phyloP scores from a whole-genome alignment of 2,888 invertebrate species.

The Stenolophus ochropezus region DNA sequence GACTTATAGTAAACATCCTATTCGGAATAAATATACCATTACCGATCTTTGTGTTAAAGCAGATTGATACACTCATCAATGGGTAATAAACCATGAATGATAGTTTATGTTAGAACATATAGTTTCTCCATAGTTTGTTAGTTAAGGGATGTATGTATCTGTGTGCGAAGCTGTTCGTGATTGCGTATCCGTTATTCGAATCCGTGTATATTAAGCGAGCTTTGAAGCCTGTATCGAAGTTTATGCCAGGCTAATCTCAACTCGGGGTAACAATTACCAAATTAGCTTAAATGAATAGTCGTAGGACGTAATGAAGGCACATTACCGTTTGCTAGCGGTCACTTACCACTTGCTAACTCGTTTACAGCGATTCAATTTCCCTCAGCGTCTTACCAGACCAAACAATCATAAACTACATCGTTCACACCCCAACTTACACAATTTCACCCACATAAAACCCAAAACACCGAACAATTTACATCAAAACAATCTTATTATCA shows the following conservation, averaged over 20 bases:
- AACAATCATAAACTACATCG: neutral
- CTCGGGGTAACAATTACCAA: constrained; percentile 40
- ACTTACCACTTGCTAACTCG: constrained; percentile 20
- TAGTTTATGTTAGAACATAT: too few relatives aligned
- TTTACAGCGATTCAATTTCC: constrained; percentile 2
- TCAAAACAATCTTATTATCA: too few relatives aligned
- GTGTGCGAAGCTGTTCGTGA: too few relatives aligned
- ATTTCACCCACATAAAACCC: too few relatives aligned
- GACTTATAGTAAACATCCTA: too few relatives aligned
- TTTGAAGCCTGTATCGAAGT: neutral
- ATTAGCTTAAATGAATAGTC: constrained; percentile 47
- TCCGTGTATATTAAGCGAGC: neutral
- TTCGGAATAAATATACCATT: too few relatives aligned
- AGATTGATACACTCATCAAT: too few relatives aligned
- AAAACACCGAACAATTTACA: too few relatives aligned
- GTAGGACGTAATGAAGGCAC: constrained; percentile 8
- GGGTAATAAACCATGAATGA: too few relatives aligned
- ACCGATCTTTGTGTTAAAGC: too few relatives aligned
- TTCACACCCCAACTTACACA: neutral
- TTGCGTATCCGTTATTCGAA: neutral
- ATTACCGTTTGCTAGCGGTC: constrained; percentile 31
- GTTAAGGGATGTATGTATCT: too few relatives aligned
- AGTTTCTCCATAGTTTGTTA: too few relatives aligned
- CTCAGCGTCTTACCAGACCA: neutral
- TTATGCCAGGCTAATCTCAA: neutral